phyloP scores from a whole-genome alignment of 2,888 invertebrate species.

The Brenthis daphne region DNA sequence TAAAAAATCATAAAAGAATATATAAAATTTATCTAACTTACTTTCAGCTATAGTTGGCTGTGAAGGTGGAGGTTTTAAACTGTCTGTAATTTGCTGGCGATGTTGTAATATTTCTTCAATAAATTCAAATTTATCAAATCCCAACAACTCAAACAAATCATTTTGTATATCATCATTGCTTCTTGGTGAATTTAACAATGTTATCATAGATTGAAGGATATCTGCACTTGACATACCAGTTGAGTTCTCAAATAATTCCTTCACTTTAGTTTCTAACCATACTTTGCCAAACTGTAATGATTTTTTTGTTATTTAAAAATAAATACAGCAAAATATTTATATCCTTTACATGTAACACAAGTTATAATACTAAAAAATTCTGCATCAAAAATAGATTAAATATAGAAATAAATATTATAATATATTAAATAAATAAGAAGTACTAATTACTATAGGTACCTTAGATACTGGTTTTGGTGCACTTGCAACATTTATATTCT shows the following conservation, averaged over 20 bases:
- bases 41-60: constrained; percentile 67
- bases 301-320: neutral
- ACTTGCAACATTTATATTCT: constrained; percentile 43
- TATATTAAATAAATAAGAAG: too few species aligned
- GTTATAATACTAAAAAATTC: constrained; percentile 26
- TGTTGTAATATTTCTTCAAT: constrained; percentile 86
- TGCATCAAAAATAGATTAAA: too few species aligned
- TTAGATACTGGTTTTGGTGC: constrained; percentile 52
- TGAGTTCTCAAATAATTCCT: constrained; percentile 68
- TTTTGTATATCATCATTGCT: constrained; percentile 88
- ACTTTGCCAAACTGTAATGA: constrained; percentile 71
- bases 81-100: constrained; percentile 80
- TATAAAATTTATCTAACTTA: constrained; percentile 46
- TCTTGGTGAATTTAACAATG: constrained; percentile 83
- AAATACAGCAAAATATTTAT: neutral
- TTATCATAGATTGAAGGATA: constrained; percentile 82
- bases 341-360: neutral
- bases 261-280: constrained; percentile 80
- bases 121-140: constrained; percentile 92
- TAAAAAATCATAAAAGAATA: neutral
- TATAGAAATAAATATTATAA: too few species aligned
- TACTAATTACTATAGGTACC: constrained; percentile 44
- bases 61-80: constrained; percentile 53
- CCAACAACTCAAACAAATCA: constrained; percentile 93
- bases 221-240: constrained; percentile 81